phyloP scores from a whole-genome alignment of 2,888 invertebrate species.

The Helobdella robusta region DNA sequence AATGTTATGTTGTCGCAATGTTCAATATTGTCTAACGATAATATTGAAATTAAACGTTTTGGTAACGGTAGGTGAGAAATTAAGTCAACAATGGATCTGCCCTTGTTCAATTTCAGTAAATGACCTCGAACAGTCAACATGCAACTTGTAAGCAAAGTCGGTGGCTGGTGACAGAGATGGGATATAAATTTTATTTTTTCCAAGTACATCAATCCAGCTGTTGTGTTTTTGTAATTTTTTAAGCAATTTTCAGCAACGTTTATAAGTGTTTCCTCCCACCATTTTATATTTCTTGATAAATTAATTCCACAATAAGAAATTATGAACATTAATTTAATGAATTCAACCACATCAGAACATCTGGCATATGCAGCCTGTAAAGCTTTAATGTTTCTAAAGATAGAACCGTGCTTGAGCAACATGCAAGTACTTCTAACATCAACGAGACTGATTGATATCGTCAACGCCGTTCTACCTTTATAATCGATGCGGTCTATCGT shows the following conservation, averaged over 20 bases:
- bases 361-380: neutral
- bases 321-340: constrained; percentile 1
- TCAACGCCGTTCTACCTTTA: constrained; percentile 12
- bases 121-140: neutral
- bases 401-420: constrained; percentile 1
- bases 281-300: neutral
- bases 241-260: too few relatives aligned
- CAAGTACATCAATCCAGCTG: too few relatives aligned
- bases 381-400: neutral
- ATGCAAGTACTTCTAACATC: neutral
- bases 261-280: neutral
- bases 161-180: constrained; percentile 8
- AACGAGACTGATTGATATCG: neutral
- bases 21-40: neutral
- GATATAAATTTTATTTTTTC: too few relatives aligned
- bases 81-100: neutral
- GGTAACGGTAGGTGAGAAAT: constrained; percentile 1
- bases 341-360: neutral
- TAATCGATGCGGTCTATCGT: constrained; percentile 4
- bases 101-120: neutral
- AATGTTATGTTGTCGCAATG: too few relatives aligned
- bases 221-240: too few relatives aligned
- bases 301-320: neutral
- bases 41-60: neutral
- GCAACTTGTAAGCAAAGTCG: neutral